Evolutionary conservation across 1,140 invertebrate genomes (phyloP).

Genomic region (Xylocopa sonorina): DNA sequence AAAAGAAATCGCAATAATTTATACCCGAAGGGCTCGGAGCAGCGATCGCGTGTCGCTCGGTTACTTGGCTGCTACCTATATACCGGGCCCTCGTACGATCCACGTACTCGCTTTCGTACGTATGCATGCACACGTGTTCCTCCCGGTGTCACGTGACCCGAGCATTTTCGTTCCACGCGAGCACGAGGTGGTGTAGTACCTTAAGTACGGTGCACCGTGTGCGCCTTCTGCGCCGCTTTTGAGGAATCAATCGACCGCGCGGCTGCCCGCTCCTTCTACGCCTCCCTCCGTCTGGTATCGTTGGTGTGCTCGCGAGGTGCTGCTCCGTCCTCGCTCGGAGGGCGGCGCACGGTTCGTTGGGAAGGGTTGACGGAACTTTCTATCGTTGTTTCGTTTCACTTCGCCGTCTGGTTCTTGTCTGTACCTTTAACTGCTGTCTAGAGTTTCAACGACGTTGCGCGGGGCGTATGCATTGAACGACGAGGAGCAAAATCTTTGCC

Average conservation of each 20-base stretch:
- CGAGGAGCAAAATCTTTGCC: too few species aligned
- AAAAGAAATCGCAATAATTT: slow-evolving; percentile 82
- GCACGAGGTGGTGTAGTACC: too few species aligned
- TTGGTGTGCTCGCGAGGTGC: too few species aligned
- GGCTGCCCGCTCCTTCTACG: not conserved
- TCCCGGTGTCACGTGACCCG: slow-evolving; percentile 59
- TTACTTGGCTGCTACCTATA: slow-evolving; percentile 61
- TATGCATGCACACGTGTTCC: slow-evolving; percentile 61
- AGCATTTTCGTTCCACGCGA: slow-evolving; percentile 63
- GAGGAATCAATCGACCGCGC: slow-evolving; percentile 60
- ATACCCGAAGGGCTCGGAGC: slow-evolving; percentile 75
- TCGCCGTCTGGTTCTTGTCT: too few species aligned
- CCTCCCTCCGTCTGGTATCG: too few species aligned
- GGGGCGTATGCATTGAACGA: too few species aligned
- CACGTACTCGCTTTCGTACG: too few species aligned
- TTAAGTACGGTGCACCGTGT: too few species aligned
- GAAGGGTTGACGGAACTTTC: not conserved
- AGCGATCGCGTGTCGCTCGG: slow-evolving; percentile 78
- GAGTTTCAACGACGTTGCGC: too few species aligned
- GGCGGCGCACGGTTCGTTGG: not conserved
- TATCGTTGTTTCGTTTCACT: not conserved
- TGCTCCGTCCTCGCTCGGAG: too few species aligned
- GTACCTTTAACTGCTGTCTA: too few species aligned
- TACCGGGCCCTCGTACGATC: slow-evolving; percentile 46
- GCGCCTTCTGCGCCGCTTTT: slow-evolving; percentile 28